Base-by-base conservation (phyloP, 2,113 vertebrate genomes). In the Lepus americanus region DNA sequence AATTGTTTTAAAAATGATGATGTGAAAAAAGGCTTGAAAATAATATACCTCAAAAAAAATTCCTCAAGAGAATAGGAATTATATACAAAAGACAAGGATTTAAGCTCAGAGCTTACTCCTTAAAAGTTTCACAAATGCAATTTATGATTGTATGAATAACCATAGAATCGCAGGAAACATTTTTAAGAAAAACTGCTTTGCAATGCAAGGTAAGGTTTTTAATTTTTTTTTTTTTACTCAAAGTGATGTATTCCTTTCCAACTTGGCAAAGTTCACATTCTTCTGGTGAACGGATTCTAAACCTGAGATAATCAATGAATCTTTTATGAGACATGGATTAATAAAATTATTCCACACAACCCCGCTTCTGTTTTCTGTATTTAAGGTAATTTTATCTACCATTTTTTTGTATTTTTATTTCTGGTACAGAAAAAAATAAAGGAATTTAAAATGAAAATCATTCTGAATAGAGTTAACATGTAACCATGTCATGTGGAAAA, bases 151-250 rank as follows among this genome's bases (percentile, higher is more conserved):
- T 0, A 6, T 67, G 79, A 95, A 90, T 94, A 88, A 91, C 91
- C 84, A 82, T 9, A 90, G 72, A 95, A 97, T 92, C 16, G 10
- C 80, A 80, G 82, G 70, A 91, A 95, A 74, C n/a, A 53, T 14
- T 76, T 87, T 87, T 94, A 72, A 87, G 87, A 83, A 95, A 95
- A 95, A 95, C 29, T 73, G 91, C 77, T 77, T 96, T 95, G 87
- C 76, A 86, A 87, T 95, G 80, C 94, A 97, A 98, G 96, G 96
- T 96, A 97, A 96, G 89, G 11, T 49, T 74, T 87, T 84, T 73
- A 79, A 64, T n/a, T 22, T 73, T 73, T 89, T 91, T 78, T 27
- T 78, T 94, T 27, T 0, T 93, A 96, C 66, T 96, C 44, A 90
- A 96, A 89, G 25, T 92, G 70, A 82, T 96, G 10, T 67, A 13